A percentile compares a stretch with the other conserved stretches of the same genome.
Evolutionary conservation across 2,797 vertebrate species (phyloP).

Genomic region (Pelobates cultripes): DNA sequence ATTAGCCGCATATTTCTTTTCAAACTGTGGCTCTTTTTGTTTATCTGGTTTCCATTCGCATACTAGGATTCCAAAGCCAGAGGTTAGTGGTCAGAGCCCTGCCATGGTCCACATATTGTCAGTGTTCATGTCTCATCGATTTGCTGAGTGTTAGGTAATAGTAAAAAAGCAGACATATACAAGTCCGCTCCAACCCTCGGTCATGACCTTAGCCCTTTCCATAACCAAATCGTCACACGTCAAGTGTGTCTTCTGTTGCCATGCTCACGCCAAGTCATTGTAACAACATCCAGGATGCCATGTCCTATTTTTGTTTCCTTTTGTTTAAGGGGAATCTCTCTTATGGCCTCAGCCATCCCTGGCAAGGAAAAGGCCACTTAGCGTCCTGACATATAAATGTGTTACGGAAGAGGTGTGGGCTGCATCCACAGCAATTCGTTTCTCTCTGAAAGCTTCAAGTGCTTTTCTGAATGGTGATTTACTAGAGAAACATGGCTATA

Average conservation of each 20-base stretch:
- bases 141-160: not conserved
- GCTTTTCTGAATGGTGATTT: conserved; percentile 61
- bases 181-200: not conserved
- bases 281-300: conserved; percentile 61
- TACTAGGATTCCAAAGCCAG: too few species aligned
- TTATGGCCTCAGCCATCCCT: conserved; percentile 53
- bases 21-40: too few species aligned
- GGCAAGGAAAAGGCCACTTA: conserved; percentile 68
- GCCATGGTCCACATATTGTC: not conserved
- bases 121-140: not conserved
- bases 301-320: conserved; percentile 57
- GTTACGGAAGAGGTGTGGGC: conserved; percentile 68
- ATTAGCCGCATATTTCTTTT: too few species aligned
- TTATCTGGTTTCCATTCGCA: too few species aligned
- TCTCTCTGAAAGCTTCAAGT: conserved; percentile 60
- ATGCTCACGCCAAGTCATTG: conserved; percentile 12
- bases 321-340: conserved; percentile 58
- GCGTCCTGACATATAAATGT: conserved; percentile 66
- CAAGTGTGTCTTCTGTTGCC: conserved; percentile 1
- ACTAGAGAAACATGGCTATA: conserved; percentile 46
- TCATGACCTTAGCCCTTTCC: not conserved
- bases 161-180: not conserved
- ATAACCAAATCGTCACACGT: not conserved
- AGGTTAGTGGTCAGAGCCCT: too few species aligned
- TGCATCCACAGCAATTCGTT: conserved; percentile 52